Evolutionary conservation across 2,888 invertebrate genomes (phyloP).

Genomic region (Elysia crispata): DNA sequence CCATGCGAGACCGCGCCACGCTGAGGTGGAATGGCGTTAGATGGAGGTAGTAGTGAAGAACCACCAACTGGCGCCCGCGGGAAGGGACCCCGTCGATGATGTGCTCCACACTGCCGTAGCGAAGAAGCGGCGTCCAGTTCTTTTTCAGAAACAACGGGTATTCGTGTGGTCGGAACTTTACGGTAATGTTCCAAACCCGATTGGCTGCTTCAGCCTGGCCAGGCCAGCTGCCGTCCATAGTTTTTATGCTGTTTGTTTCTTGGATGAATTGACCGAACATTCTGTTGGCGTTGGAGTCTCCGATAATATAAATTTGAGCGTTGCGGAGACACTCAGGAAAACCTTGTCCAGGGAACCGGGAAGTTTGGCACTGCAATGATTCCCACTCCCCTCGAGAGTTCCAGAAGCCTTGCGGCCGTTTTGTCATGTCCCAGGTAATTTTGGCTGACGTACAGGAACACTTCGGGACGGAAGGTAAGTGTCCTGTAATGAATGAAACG

Average conservation of each 20-base stretch:
- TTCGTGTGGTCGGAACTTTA: conserved; percentile 30
- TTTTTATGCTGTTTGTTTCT: too few relatives aligned
- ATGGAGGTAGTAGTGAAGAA: conserved; percentile 38
- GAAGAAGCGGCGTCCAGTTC: neutral
- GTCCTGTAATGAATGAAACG: conserved; percentile 4
- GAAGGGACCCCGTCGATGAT: conserved; percentile 29
- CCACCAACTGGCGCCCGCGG: conserved; percentile 3
- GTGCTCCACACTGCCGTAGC: conserved; percentile 20
- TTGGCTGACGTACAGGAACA: neutral
- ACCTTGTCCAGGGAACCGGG: conserved; percentile 2
- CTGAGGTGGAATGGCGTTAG: conserved; percentile 17
- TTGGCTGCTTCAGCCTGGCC: neutral
- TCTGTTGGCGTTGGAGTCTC: conserved; percentile 31
- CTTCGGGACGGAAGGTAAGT: neutral
- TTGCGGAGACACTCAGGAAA: conserved; percentile 20
- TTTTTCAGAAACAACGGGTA: neutral
- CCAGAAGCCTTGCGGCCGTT: conserved; percentile 30
- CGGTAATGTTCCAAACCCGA: neutral
- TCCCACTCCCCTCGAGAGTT: neutral
- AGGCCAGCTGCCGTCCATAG: neutral
- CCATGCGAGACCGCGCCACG: neutral
- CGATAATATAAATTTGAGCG: conserved; percentile 15
- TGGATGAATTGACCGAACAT: neutral
- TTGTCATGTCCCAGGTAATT: conserved; percentile 25
- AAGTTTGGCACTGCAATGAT: conserved; percentile 14